Evolutionary conservation across 2,797 vertebrate genomes (phyloP).

Genomic region (Sebastes trivittatus): DNA sequence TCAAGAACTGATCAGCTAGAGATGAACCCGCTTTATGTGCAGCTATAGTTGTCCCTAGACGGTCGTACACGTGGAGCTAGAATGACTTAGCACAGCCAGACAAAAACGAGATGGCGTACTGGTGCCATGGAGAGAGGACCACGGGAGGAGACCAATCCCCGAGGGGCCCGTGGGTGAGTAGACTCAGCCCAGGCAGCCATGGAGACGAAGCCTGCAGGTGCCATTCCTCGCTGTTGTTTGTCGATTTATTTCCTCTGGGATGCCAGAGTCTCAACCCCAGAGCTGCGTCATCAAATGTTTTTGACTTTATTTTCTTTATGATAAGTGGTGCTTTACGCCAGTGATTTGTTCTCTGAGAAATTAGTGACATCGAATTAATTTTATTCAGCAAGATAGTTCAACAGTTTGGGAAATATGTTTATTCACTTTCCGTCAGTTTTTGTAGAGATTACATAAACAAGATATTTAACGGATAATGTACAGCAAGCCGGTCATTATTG

Average conservation of each 20-base stretch:
- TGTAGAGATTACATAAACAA: not conserved
- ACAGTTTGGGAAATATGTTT: not conserved
- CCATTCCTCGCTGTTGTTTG: constrained; percentile 52
- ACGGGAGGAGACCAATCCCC: constrained; percentile 61
- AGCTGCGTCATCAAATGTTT: not conserved
- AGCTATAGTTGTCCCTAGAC: constrained; percentile 42
- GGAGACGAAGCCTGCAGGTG: constrained; percentile 62
- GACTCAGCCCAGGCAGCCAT: constrained; percentile 54
- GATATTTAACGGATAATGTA: not conserved
- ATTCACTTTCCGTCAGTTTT: not conserved
- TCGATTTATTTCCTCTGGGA: constrained; percentile 56
- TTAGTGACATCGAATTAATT: not conserved
- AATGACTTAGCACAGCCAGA: constrained; percentile 71
- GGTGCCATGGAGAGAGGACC: constrained; percentile 70
- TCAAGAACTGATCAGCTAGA: constrained; percentile 15
- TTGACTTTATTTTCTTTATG: not conserved
- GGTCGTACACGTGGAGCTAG: constrained; percentile 39
- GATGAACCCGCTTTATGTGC: constrained; percentile 50
- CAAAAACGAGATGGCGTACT: constrained; percentile 73
- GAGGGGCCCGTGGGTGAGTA: constrained; percentile 53
- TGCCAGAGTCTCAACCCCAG: not conserved
- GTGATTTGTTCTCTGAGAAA: not conserved
- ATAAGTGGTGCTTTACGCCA: not conserved
- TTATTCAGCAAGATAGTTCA: not conserved
- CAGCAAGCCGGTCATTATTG: not conserved